Evolutionary conservation across 2,888 invertebrate genomes (phyloP).

Genomic region (Calliopum simillimum): DNA sequence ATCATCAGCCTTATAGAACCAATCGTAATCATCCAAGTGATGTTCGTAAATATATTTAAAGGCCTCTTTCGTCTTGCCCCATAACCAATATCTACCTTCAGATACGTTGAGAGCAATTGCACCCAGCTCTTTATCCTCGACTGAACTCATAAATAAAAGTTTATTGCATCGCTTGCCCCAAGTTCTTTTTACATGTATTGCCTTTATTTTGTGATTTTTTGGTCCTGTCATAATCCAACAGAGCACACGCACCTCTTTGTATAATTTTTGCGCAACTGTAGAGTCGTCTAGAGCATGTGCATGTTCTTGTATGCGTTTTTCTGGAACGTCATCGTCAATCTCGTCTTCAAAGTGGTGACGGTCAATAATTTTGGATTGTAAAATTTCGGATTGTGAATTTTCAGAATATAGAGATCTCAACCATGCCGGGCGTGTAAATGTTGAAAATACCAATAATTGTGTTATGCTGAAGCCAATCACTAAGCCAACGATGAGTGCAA

Average conservation of each 20-base stretch:
- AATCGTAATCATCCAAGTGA: constrained; percentile 88
- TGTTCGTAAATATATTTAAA: constrained; percentile 89
- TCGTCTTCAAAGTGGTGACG: too few relatives aligned
- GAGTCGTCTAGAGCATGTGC: too few relatives aligned
- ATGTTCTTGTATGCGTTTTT: too few relatives aligned
- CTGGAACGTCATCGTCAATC: too few relatives aligned
- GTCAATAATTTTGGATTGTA: too few relatives aligned
- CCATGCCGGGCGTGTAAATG: too few relatives aligned
- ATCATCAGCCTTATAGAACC: constrained; percentile 99
- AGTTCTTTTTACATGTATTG: constrained; percentile 92
- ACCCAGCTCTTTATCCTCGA: constrained; percentile 79
- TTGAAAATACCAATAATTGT: too few relatives aligned
- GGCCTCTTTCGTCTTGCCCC: constrained; percentile 97
- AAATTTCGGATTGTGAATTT: too few relatives aligned
- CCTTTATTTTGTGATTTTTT: constrained; percentile 87
- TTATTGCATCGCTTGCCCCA: constrained; percentile 95
- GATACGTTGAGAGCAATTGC: constrained; percentile 83
- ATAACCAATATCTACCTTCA: constrained; percentile 91
- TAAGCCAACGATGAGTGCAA: too few relatives aligned
- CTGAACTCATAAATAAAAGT: constrained; percentile 87
- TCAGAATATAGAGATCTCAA: too few relatives aligned
- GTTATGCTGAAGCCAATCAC: too few relatives aligned
- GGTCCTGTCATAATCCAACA: constrained; percentile 99
- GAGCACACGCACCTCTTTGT: constrained; percentile 83
- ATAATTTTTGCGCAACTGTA: constrained; percentile 80